phyloP scores from a whole-genome alignment of 2,797 vertebrate genomes.

The Allobates femoralis region DNA sequence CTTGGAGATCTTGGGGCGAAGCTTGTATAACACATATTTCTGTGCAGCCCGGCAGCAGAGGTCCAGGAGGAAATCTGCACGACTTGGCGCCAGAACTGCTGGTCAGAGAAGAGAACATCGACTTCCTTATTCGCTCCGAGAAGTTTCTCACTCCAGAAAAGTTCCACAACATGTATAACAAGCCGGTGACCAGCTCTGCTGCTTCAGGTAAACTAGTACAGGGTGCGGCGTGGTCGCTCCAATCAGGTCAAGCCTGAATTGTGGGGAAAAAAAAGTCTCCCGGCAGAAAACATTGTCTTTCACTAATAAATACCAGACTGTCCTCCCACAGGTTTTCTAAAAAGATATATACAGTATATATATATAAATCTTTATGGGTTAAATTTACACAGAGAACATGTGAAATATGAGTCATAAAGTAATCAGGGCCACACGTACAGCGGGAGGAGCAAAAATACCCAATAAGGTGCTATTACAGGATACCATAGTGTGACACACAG shows the following conservation, averaged over 20 bases:
- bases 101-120: constrained; percentile 17
- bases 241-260: background rate
- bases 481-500: too few species aligned
- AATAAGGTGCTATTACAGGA: too few species aligned
- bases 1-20: background rate
- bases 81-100: constrained; percentile 19
- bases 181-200: background rate
- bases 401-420: too few species aligned
- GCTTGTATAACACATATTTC: background rate
- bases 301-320: too few species aligned
- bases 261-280: too few species aligned
- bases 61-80: background rate
- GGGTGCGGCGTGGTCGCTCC: background rate
- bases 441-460: too few species aligned
- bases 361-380: too few species aligned
- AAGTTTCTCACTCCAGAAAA: constrained; percentile 9
- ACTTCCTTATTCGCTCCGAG: constrained; percentile 3
- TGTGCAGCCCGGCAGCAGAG: constrained; percentile 21
- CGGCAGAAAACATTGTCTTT: too few species aligned
- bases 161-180: constrained; percentile 16
- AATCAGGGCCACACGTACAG: too few species aligned
- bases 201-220: constrained; percentile 15
- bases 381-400: too few species aligned
- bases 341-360: too few species aligned
- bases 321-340: too few species aligned